phyloP scores from a whole-genome alignment of 2,797 vertebrate genomes.

The Discoglossus pictus region DNA sequence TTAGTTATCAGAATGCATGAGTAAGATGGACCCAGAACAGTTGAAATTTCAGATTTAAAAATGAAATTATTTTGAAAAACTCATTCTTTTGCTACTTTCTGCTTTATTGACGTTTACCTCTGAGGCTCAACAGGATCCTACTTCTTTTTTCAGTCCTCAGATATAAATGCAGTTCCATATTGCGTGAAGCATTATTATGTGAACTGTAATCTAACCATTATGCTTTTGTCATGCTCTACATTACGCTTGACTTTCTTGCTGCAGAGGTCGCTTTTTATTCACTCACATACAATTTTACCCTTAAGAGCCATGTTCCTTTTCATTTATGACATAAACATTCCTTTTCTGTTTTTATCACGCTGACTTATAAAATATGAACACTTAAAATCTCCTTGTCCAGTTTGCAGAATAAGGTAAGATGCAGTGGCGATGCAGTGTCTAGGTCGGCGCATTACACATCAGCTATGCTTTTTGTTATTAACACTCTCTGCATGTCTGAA shows the following conservation, averaged over 20 bases:
- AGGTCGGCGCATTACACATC: background rate
- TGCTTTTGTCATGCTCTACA: constrained; percentile 6
- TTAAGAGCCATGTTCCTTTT: background rate
- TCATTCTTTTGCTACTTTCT: background rate
- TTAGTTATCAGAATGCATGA: too few relatives aligned
- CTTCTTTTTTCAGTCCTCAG: background rate
- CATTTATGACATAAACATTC: background rate
- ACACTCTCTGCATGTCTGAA: background rate
- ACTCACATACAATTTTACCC: background rate
- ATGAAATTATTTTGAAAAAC: too few relatives aligned
- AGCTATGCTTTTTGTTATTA: background rate
- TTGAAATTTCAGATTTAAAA: too few relatives aligned
- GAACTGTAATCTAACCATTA: constrained; percentile 21
- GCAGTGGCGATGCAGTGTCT: background rate
- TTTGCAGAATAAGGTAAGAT: background rate
- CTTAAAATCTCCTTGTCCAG: background rate
- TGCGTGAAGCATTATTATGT: background rate
- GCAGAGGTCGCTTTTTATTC: constrained; percentile 30
- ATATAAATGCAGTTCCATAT: background rate
- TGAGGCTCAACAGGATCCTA: background rate
- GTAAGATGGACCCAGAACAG: too few relatives aligned
- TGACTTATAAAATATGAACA: background rate
- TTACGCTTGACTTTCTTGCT: constrained; percentile 9
- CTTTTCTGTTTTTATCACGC: background rate
- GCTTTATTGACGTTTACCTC: background rate